Evolutionary conservation across 2,888 invertebrate genomes (phyloP).

Genomic region (Nudaria mundana): DNA sequence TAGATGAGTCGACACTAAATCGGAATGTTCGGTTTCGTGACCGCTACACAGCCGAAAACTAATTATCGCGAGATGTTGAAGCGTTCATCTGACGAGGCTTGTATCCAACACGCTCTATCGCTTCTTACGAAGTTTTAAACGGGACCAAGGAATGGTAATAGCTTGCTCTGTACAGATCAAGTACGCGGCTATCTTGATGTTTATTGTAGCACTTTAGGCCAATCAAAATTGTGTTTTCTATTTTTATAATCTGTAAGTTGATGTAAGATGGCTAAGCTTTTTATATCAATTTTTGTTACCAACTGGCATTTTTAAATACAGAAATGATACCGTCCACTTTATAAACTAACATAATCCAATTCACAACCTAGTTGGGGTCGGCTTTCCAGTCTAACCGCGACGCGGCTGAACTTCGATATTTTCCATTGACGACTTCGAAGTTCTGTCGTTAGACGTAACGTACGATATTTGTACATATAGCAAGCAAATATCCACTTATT

Average conservation of each 20-base stretch:
- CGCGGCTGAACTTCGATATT: too few species aligned
- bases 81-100: conserved; percentile 37
- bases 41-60: conserved; percentile 60
- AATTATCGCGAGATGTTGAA: conserved; percentile 57
- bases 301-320: too few species aligned
- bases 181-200: conserved; percentile 4
- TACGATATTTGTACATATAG: too few species aligned
- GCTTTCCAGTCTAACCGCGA: too few species aligned
- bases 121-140: conserved; percentile 19
- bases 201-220: conserved; percentile 10
- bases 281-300: too few species aligned
- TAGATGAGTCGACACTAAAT: conserved; percentile 62
- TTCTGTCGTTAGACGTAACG: too few species aligned
- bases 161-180: conserved; percentile 4
- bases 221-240: background rate
- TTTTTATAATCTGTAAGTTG: background rate
- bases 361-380: too few species aligned
- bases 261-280: too few species aligned
- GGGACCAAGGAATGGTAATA: conserved; percentile 11
- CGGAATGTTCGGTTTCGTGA: conserved; percentile 66
- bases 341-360: too few species aligned
- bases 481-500: too few species aligned
- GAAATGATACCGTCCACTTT: too few species aligned
- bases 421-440: too few species aligned
- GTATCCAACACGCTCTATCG: conserved; percentile 20